These are phyloP conservation scores for Tetramorium bicarinatum DNA, from an alignment of 2,888 invertebrate species.

Conservation along the genomic window DNA sequence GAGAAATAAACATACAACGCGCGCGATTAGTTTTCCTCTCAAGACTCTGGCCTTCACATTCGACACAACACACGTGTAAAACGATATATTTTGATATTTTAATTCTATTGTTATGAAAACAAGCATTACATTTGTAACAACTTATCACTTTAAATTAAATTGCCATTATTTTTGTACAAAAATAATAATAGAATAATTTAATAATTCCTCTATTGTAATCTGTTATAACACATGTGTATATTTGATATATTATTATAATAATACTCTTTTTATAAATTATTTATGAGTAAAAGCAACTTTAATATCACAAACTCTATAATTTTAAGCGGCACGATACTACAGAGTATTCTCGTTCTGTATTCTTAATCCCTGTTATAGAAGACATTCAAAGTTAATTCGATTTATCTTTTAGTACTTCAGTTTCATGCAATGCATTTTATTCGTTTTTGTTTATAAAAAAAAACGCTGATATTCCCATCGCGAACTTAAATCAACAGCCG, in stretches of 20 bases:
- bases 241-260: neutral
- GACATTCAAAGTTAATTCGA: neutral
- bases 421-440: neutral
- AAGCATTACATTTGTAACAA: neutral
- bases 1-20: neutral
- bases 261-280: neutral
- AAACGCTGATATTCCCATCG: neutral
- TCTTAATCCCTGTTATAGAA: neutral
- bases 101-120: neutral
- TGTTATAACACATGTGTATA: neutral
- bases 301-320: constrained; percentile 3
- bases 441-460: neutral
- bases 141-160: neutral
- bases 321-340: neutral
- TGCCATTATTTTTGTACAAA: neutral
- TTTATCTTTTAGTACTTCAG: neutral
- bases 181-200: neutral
- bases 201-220: neutral
- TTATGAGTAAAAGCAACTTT: neutral
- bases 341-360: neutral
- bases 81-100: neutral
- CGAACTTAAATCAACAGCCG: neutral
- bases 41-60: neutral
- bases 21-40: neutral
- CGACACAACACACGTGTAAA: neutral